Percentiles rank a stretch among this genome's conserved stretches.
phyloP scores from a whole-genome alignment of 1,140 invertebrate genomes.

The Pachypeltis micranthus region DNA sequence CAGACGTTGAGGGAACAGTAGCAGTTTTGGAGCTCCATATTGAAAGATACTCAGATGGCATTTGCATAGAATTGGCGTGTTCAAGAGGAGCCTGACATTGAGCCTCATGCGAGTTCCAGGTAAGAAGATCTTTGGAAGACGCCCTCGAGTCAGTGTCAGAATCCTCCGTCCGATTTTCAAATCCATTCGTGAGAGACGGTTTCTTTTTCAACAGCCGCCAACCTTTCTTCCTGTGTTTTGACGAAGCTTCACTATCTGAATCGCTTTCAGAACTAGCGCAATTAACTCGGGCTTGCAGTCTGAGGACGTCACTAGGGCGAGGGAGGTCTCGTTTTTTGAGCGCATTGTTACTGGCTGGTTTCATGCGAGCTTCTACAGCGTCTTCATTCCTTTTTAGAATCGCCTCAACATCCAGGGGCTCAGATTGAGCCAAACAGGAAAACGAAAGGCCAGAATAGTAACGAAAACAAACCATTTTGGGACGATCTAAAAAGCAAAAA shows the following conservation, averaged over 20 bases:
- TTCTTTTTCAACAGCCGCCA: constrained; percentile 28
- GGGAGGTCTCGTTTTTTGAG: constrained; percentile 23
- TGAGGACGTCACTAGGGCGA: constrained; percentile 20
- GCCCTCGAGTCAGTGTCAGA: constrained; percentile 26
- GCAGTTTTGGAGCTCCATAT: constrained; percentile 29
- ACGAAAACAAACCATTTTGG: constrained; percentile 39
- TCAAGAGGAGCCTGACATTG: constrained; percentile 14
- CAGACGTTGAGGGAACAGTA: constrained; percentile 24
- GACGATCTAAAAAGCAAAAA: constrained; percentile 32
- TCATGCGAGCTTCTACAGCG: constrained; percentile 2
- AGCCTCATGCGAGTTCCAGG: constrained; percentile 32
- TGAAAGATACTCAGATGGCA: constrained; percentile 31
- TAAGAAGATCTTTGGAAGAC: constrained; percentile 28
- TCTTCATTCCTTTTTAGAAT: constrained; percentile 24
- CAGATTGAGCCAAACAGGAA: constrained; percentile 38
- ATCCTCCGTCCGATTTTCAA: constrained; percentile 22
- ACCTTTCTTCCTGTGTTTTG: constrained; percentile 25
- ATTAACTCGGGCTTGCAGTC: constrained; percentile 13
- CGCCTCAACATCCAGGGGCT: constrained; percentile 34
- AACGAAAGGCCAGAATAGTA: constrained; percentile 38
- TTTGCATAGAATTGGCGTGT: constrained; percentile 14
- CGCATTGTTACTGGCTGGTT: constrained; percentile 10
- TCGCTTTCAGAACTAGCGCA: constrained; percentile 30
- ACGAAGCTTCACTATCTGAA: constrained; percentile 28
- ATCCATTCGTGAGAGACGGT: constrained; percentile 22